These are phyloP conservation scores for Ptilodon capucinus DNA, from an alignment of 2,888 invertebrate genomes.

Conservation along the genomic window DNA sequence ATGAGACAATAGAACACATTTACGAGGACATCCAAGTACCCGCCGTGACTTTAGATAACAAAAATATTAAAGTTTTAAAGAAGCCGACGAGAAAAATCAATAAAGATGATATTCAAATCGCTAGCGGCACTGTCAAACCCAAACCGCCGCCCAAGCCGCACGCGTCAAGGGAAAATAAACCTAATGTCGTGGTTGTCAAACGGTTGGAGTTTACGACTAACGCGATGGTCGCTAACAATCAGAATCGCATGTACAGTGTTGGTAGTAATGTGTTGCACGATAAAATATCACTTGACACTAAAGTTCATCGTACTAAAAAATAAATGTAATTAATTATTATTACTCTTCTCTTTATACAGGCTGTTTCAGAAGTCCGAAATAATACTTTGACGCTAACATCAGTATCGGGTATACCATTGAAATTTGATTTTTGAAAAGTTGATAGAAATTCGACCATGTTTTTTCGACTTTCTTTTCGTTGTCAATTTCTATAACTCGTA, in stretches of 20 bases:
- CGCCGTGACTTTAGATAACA: no score
- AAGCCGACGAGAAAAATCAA: constrained; percentile 56
- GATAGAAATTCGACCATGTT: no score
- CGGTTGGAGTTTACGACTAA: constrained; percentile 86
- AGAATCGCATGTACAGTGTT: constrained; percentile 36
- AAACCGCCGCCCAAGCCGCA: constrained; percentile 17
- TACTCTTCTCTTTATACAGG: no score
- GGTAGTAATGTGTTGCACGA: constrained; percentile 33
- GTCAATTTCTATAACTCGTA: no score
- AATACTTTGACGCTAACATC: no score
- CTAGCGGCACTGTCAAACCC: constrained; percentile 28
- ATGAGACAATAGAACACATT: constrained; percentile 3
- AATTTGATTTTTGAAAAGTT: no score
- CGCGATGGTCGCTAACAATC: constrained; percentile 53
- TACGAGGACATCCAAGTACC: constrained; percentile 24
- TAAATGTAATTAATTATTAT: no score
- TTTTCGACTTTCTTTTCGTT: no score
- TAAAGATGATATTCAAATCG: constrained; percentile 65
- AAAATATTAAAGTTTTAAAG: constrained; percentile 21
- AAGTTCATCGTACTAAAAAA: constrained; percentile 36
- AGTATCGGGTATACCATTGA: no score
- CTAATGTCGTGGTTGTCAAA: constrained; percentile 79
- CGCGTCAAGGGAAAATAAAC: constrained; percentile 36
- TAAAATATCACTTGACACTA: constrained; percentile 27
- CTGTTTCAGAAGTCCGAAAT: no score